Evolutionary conservation across 35 echinoderm and acorn worm genomes (phyloP), one percentile per base, ranked within the genome.

Genomic region (Patiria miniata): DNA sequence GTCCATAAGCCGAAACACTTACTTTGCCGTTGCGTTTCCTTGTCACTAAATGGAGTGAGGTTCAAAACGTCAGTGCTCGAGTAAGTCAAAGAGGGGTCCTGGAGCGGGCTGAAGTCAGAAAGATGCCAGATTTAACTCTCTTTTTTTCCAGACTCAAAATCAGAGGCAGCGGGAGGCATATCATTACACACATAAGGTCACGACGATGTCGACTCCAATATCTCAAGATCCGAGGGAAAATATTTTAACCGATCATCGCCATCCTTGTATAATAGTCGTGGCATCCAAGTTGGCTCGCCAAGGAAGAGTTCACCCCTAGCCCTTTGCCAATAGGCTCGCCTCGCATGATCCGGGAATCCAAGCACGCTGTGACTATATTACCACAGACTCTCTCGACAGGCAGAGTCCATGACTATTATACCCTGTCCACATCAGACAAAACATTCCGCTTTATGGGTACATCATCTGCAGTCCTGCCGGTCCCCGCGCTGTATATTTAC

Each of bases 181-280:
- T 73, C 65, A 73, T 73, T 73, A 73, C 34, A 23, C 15, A n/a
- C 29, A 34, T 14, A 73, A 61, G 65, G 23, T 73, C 65, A 73
- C 14, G 65, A 10, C 65, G 26, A n/a, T n/a, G n/a, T 30, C 65
- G 34, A 4, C 42, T 47, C 42, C 65, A 22, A 23, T 36, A 10
- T 22, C 28, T 61, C 26, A 73, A n/a, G 65, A 36, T 60, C 34
- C 65, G 14, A 73, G 34, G 34, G 21, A 2, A 73, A 2, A 73
- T 28, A 23, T 14, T 36, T 26, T 22, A 36, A 30, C 26, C 29
- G 65, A 73, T 14, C 26, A 12, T 47, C 42, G 4, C 4, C 42
- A 47, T 47, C 42, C 42, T 47, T 12, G 42, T 47, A 47, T 12
- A 47, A 47, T 47, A 47, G 12, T 47, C 42, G 42, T 47, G 12